These are phyloP conservation scores for Vireo griseus DNA, from an alignment of 2,797 vertebrate genomes.

Conservation along the genomic window DNA sequence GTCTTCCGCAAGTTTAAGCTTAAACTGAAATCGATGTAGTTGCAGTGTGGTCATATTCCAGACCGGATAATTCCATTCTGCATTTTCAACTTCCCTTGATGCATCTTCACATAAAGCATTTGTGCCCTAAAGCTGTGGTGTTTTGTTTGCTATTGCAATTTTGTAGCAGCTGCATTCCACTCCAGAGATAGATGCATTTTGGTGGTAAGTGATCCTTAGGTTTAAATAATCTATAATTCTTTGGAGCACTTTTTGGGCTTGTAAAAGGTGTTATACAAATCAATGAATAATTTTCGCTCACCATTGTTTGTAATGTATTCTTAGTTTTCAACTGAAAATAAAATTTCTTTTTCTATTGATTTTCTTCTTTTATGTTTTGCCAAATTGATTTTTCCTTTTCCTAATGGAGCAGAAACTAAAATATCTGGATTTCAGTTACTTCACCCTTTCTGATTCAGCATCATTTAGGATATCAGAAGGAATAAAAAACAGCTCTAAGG, in stretches of 20 bases:
- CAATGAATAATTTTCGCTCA: constrained; percentile 76
- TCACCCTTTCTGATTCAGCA: constrained; percentile 54
- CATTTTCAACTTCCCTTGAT: constrained; percentile 41
- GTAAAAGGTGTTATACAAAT: constrained; percentile 72
- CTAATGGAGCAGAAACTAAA: constrained; percentile 75
- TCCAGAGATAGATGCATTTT: neutral
- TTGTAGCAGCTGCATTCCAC: constrained; percentile 24
- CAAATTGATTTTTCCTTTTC: constrained; percentile 76
- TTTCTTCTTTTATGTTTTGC: constrained; percentile 75
- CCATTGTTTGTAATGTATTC: constrained; percentile 75
- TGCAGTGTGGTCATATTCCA: constrained; percentile 7
- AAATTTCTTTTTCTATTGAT: constrained; percentile 78
- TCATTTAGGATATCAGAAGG: constrained; percentile 39
- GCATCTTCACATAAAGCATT: constrained; percentile 33
- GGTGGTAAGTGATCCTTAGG: constrained; percentile 30
- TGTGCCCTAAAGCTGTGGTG: neutral
- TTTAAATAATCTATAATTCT: constrained; percentile 67
- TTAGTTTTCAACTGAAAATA: constrained; percentile 73
- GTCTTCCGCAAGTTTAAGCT: neutral
- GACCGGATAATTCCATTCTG: constrained; percentile 33
- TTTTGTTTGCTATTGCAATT: constrained; percentile 1
- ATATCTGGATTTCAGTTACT: constrained; percentile 73
- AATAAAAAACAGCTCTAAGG: constrained; percentile 33
- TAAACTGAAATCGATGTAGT: neutral
- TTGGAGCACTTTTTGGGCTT: constrained; percentile 70